Conservation (phyloP, 2,888 invertebrate genomes). For the Sinotaia quadrata region DNA sequence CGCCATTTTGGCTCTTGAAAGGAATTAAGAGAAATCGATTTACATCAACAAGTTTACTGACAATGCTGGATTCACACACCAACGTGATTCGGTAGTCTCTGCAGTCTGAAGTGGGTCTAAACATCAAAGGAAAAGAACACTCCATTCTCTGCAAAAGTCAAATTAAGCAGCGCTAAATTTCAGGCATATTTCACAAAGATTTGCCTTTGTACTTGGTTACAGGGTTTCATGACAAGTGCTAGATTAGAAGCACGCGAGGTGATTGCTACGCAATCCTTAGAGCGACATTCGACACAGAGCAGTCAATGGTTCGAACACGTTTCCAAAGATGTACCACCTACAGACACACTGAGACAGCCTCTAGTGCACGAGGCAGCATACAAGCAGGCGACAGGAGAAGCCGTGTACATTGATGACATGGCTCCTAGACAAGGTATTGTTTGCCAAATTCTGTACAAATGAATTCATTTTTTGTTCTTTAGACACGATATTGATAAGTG, state of each 20-base stretch:
- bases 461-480: background rate
- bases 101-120: no score
- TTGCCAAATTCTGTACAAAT: background rate
- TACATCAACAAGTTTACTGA: no score
- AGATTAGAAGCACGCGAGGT: background rate
- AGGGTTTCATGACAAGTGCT: background rate
- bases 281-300: slow-evolving; percentile 23
- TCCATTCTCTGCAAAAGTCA: no score
- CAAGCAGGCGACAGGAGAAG: slow-evolving; percentile 92
- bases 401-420: slow-evolving; percentile 91
- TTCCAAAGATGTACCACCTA: slow-evolving; percentile 39
- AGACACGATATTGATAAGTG: background rate
- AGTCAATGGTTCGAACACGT: slow-evolving; percentile 28
- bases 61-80: no score
- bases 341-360: slow-evolving; percentile 75
- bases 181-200: background rate
- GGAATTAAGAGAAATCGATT: no score
- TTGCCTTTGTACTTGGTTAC: background rate
- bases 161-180: background rate
- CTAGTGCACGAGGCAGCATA: slow-evolving; percentile 85
- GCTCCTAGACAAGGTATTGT: slow-evolving; percentile 74
- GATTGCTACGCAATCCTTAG: slow-evolving; percentile 1
- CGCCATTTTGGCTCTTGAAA: no score
- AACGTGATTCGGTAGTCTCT: no score
- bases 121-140: no score